Conservation (phyloP, 2,797 vertebrate species). For the Coccyzus lansbergi region DNA sequence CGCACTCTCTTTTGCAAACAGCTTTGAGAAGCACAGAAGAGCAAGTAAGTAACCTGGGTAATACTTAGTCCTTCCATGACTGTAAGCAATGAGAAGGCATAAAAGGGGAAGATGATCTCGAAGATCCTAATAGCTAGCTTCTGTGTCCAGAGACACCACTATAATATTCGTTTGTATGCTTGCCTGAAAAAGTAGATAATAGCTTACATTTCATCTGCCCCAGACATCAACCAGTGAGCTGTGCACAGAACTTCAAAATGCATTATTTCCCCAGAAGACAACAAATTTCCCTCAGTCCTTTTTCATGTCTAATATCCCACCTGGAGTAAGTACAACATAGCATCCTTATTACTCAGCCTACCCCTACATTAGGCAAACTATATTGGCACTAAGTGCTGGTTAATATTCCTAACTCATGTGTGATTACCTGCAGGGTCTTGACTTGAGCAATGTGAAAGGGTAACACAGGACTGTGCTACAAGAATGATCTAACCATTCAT, state of each 20-base stretch:
- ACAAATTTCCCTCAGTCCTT: background rate
- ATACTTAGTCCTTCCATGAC: background rate
- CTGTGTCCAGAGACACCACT: background rate
- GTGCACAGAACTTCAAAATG: background rate
- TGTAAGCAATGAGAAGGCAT: background rate
- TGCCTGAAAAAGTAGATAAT: background rate
- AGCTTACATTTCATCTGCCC: background rate
- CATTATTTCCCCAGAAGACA: background rate
- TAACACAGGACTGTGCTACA: background rate
- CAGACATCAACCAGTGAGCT: background rate
- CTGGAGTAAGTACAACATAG: background rate
- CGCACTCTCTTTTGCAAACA: background rate
- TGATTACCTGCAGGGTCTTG: background rate
- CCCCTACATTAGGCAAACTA: background rate
- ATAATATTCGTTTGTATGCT: background rate
- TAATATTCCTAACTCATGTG: background rate
- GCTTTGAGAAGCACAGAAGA: background rate
- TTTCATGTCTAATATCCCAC: background rate
- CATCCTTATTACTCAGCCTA: background rate
- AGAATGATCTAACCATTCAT: background rate
- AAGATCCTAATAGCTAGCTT: background rate
- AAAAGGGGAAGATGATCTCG: background rate
- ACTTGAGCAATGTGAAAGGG: background rate
- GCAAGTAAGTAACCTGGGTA: background rate
- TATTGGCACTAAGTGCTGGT: background rate